Conservation (phyloP, 2,113 vertebrate species). For the Haemorhous mexicanus region DNA sequence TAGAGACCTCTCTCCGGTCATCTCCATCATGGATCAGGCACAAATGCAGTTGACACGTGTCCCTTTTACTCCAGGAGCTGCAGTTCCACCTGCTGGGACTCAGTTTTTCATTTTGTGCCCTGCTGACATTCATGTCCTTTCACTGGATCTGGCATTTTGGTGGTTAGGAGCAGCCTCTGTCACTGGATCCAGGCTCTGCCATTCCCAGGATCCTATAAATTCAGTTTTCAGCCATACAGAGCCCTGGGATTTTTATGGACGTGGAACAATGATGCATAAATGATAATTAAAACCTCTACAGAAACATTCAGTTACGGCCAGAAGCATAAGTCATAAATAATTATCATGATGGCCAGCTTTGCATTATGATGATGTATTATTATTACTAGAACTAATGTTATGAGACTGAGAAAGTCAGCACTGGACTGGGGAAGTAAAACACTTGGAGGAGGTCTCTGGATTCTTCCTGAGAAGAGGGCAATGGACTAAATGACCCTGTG, state of each 20-base stretch:
- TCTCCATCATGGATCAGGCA: neutral
- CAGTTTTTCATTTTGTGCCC: neutral
- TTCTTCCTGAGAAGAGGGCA: neutral
- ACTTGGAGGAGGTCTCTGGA: neutral
- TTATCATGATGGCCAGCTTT: conserved; percentile 4
- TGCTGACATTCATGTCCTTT: neutral
- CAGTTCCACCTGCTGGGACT: neutral
- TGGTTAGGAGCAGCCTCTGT: neutral
- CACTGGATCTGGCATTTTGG: neutral
- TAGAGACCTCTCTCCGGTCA: fast-evolving
- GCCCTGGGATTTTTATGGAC: neutral
- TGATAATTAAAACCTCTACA: conserved; percentile 25
- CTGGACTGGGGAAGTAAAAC: neutral
- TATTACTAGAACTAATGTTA: conserved; percentile 7
- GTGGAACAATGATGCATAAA: neutral
- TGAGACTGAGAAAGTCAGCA: neutral
- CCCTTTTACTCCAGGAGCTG: neutral
- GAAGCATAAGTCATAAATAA: conserved; percentile 46
- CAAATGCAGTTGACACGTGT: neutral
- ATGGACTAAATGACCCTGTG: neutral
- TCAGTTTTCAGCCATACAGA: conserved; percentile 19
- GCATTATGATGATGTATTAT: neutral
- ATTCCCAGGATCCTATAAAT: neutral
- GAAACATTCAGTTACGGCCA: neutral
- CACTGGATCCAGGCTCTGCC: neutral